Evolutionary conservation across 2,888 invertebrate genomes (phyloP).

Genomic region (Octodonta nipae): DNA sequence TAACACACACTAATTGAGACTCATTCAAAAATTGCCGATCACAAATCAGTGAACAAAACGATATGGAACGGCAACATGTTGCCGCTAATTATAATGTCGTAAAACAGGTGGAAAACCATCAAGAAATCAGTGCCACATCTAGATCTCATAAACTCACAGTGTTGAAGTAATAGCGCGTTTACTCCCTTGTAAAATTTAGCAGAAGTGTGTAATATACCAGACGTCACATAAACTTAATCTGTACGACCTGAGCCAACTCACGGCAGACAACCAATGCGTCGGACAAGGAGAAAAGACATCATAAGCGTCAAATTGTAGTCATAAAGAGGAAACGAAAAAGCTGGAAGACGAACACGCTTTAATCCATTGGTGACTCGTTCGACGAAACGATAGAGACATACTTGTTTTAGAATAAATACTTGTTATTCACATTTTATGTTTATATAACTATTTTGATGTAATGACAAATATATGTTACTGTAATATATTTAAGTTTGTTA

Average conservation of each 20-base stretch:
- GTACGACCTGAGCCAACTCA: conserved; percentile 20
- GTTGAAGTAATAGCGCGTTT: conserved; percentile 36
- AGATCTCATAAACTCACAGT: conserved; percentile 32
- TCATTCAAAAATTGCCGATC: conserved; percentile 9
- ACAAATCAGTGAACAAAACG: no score
- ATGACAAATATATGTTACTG: no score
- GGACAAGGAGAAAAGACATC: conserved; percentile 29
- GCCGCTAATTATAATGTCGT: conserved; percentile 1
- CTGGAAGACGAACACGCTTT: no score
- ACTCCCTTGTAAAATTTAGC: conserved; percentile 36
- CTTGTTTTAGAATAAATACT: no score
- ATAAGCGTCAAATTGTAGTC: conserved; percentile 36
- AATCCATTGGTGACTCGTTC: no score
- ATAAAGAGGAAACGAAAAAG: conserved; percentile 32
- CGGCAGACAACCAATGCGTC: conserved; percentile 16
- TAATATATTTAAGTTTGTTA: no score
- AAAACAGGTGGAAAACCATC: conserved; percentile 27
- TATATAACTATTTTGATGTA: no score
- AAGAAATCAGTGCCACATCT: conserved; percentile 32
- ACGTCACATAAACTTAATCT: conserved; percentile 36
- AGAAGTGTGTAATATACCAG: conserved; percentile 38
- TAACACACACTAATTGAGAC: no score
- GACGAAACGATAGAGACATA: no score
- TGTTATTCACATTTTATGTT: no score
- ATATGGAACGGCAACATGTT: no score